Conservation (phyloP, 1,140 invertebrate species). For the Nasonia longicornis region DNA sequence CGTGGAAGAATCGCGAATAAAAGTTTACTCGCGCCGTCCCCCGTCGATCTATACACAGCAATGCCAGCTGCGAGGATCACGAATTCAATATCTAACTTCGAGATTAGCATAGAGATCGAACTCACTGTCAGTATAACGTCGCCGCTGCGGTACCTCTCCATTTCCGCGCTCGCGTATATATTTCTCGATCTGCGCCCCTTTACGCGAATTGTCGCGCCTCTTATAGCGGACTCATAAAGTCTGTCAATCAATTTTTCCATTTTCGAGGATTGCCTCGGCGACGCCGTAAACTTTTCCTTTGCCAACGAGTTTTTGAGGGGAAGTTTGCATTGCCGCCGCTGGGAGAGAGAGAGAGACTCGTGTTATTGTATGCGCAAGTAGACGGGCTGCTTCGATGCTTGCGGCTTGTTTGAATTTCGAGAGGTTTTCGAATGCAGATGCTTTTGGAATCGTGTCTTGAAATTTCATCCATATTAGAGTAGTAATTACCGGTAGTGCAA, state of each 20-base stretch:
- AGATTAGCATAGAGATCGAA: slow-evolving; percentile 59
- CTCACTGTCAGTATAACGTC: slow-evolving; percentile 29
- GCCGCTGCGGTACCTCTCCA: slow-evolving; percentile 12
- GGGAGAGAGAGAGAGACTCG: background rate
- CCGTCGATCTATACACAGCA: background rate
- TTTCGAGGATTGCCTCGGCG: slow-evolving; percentile 33
- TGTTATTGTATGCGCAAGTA: no score
- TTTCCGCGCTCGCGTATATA: background rate
- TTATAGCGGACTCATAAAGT: slow-evolving; percentile 41
- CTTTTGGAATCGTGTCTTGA: background rate
- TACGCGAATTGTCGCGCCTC: slow-evolving; percentile 24
- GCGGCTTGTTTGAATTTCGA: background rate
- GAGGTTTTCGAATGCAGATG: no score
- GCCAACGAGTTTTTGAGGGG: background rate
- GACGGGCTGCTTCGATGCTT: background rate
- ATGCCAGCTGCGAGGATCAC: slow-evolving; percentile 41
- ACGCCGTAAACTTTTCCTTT: background rate
- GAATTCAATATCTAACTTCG: slow-evolving; percentile 57
- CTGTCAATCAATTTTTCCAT: slow-evolving; percentile 49
- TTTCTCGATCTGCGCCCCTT: background rate
- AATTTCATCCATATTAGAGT: no score
- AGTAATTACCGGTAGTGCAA: no score
- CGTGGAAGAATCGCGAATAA: slow-evolving; percentile 14
- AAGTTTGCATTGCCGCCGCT: background rate
- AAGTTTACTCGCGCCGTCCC: slow-evolving; percentile 18